Percentiles rank a stretch among this genome's conserved stretches.
Conservation (phyloP, 2,797 vertebrate genomes). For the Margarornis squamiger region DNA sequence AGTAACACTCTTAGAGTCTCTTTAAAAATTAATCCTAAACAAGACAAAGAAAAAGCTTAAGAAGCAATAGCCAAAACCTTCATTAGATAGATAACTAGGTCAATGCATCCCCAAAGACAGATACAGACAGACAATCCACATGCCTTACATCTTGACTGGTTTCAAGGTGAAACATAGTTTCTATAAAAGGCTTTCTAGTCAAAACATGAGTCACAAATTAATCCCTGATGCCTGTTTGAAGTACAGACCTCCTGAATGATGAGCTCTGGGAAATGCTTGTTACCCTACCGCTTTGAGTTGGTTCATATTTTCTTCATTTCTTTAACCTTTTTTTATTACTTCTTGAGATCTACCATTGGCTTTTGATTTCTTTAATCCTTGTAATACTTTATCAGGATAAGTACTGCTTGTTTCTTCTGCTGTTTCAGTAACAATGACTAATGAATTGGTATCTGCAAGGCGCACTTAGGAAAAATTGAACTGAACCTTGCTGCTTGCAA, state of each 20-base stretch:
- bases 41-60: neutral
- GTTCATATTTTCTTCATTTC: neutral
- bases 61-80: neutral
- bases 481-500: neutral
- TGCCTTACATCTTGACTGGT: neutral
- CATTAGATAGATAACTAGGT: neutral
- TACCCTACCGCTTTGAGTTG: neutral
- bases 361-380: conserved; percentile 16
- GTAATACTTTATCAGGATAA: neutral
- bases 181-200: neutral
- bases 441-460: conserved; percentile 13
- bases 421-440: neutral
- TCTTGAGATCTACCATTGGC: neutral
- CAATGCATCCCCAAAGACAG: neutral
- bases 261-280: neutral
- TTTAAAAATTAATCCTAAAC: neutral
- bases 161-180: neutral
- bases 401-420: neutral
- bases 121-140: neutral
- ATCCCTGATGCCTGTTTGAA: neutral
- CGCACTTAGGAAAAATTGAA: neutral
- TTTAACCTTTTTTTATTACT: neutral
- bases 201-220: neutral
- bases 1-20: neutral
- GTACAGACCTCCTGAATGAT: neutral